Evolutionary conservation across 1,140 invertebrate species (phyloP), one percentile per base, ranked within the genome.

Genomic region (Lasaia peninsularis): DNA sequence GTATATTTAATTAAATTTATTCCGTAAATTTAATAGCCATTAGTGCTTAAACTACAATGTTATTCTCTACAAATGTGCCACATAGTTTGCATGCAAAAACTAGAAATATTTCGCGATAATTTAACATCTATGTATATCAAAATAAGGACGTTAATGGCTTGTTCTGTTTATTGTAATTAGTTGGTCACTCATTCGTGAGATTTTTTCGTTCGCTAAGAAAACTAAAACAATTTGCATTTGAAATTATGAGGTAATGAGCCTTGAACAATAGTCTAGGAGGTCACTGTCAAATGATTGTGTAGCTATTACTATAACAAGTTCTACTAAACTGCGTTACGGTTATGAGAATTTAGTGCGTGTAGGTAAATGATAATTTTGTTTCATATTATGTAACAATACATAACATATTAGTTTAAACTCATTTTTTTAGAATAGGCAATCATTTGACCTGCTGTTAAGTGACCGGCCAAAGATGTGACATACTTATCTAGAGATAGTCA

Each of bases 181-280:
- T 24, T 18, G 34, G 34, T 54, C 21, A 54, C 52, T 54, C 34
- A 24, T 54, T 40, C 52, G 24, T 54, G 52, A 44, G 37, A 54
- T 54, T 54, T 54, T 54, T 44, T 54, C 34, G 24, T 32, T 40
- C 7, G 12, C 37, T 32, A 51, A 32, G 49, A 28, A 35, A 54
- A 54, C 18, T 40, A 28, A 20, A 34, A 63, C 50, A 61, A 71
- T 73, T 70, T 70, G 63, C 62, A 65, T 71, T 52, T 60, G 63
- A 66, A 68, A 62, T 66, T 62, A 49, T 49, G 31, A 35, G 35
- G 60, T 71, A 71, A 73, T 73, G 66, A 69, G 68, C 53, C 69
- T 34, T 65, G 62, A 62, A 37, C 12, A 14, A n/a, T 54, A 54
- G 52, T 28, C 33, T 24, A 54, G 18, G 52, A 20, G 52, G 18